These are phyloP conservation scores for Dermochelys coriacea DNA, from an alignment of 2,797 vertebrate genomes.

Conservation along the genomic window DNA sequence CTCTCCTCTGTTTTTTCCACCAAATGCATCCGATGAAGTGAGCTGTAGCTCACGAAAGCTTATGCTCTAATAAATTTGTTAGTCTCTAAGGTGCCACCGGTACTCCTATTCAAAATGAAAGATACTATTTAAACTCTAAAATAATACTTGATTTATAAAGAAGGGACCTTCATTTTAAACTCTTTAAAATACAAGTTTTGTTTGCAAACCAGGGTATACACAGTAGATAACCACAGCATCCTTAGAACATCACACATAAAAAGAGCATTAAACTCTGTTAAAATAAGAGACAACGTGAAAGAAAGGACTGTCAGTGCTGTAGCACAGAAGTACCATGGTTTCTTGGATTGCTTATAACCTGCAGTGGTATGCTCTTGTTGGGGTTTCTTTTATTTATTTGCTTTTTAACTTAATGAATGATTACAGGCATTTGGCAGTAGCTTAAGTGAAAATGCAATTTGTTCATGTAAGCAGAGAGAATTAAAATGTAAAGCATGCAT, in stretches of 20 bases:
- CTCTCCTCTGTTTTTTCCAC: no score
- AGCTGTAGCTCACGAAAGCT: no score
- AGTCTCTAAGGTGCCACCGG: no score
- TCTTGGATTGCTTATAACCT: background rate
- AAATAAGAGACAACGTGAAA: background rate
- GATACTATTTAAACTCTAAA: background rate
- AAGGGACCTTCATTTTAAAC: accelerated
- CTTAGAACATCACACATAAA: background rate
- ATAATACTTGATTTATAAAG: background rate
- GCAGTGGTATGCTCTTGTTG: background rate
- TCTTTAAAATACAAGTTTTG: background rate
- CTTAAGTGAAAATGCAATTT: background rate
- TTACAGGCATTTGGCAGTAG: background rate
- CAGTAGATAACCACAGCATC: background rate
- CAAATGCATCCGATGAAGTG: no score
- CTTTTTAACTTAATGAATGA: background rate
- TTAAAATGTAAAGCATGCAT: accelerated
- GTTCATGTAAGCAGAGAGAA: background rate
- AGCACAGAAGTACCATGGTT: background rate
- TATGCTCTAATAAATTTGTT: no score
- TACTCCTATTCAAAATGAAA: background rate
- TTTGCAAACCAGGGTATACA: background rate
- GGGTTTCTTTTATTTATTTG: background rate
- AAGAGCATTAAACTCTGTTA: background rate
- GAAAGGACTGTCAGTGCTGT: background rate